Percentiles rank a stretch among this genome's conserved stretches.
Conservation (phyloP, 2,113 vertebrate species). For the Lagenorhynchus albirostris region DNA sequence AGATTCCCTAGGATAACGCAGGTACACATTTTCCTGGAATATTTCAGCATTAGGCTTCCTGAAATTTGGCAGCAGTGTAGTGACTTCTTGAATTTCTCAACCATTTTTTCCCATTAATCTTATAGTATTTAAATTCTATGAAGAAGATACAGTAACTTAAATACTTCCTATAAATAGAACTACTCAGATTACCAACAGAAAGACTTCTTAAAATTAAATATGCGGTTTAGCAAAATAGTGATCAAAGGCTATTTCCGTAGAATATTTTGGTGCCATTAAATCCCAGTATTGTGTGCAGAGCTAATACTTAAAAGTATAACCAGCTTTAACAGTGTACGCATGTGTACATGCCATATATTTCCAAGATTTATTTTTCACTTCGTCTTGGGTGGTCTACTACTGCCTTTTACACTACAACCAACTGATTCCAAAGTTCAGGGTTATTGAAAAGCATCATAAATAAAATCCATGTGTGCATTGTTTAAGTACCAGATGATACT, state of each 20-base stretch:
- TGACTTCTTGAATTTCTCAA: conserved; percentile 18
- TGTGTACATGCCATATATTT: background rate
- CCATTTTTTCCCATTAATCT: background rate
- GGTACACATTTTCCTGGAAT: background rate
- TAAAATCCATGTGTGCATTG: conserved; percentile 61
- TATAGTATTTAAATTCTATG: conserved; percentile 4
- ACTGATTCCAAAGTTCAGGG: conserved; percentile 45
- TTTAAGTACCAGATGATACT: conserved; percentile 55
- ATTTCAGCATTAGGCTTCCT: background rate
- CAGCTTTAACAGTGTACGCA: background rate
- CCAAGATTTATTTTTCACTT: conserved; percentile 61
- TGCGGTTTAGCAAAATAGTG: background rate
- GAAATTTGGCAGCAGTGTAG: background rate
- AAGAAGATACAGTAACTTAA: background rate
- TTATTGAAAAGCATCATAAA: conserved; percentile 72
- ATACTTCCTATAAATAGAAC: background rate
- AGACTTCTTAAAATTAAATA: conserved; percentile 29
- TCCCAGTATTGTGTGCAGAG: background rate
- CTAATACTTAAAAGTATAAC: background rate
- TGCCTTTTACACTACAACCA: conserved; percentile 57
- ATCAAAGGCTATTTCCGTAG: background rate
- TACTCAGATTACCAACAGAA: background rate
- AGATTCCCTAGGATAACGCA: background rate
- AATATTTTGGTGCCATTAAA: conserved; percentile 36
- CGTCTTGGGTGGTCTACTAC: conserved; percentile 60